Conservation (phyloP, 2,113 vertebrate genomes). For the Cettia cetti region DNA sequence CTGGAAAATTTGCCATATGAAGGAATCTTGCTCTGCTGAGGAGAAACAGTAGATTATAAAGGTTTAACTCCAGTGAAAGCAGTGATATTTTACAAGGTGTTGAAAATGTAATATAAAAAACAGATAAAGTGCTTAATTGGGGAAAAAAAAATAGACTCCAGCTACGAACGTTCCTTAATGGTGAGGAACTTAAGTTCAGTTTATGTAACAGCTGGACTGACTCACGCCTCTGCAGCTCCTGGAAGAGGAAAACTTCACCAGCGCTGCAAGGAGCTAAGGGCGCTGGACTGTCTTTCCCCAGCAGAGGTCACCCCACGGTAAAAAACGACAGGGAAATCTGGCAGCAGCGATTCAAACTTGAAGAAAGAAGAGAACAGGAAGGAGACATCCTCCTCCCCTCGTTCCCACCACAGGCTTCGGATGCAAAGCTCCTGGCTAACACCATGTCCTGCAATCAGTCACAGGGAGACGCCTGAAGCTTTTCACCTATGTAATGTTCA, state of each 20-base stretch:
- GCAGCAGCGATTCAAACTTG: background rate
- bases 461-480: background rate
- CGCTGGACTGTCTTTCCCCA: background rate
- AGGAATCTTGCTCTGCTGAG: background rate
- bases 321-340: background rate
- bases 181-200: background rate
- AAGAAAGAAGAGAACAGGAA: background rate
- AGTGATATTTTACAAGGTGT: background rate
- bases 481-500: background rate
- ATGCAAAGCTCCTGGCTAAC: background rate
- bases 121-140: background rate
- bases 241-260: background rate
- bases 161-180: background rate
- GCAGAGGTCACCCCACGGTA: slow-evolving; percentile 49
- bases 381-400: background rate
- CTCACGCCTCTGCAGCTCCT: background rate
- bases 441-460: background rate
- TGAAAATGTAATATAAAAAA: background rate
- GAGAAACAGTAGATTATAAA: background rate
- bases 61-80: background rate
- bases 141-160: background rate
- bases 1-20: background rate
- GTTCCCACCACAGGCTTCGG: background rate
- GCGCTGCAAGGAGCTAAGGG: background rate
- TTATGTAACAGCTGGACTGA: background rate